Conservation (phyloP, 30 jellyfish, hydroid and myxozoan genomes). For the Rhopilema esculentum region DNA sequence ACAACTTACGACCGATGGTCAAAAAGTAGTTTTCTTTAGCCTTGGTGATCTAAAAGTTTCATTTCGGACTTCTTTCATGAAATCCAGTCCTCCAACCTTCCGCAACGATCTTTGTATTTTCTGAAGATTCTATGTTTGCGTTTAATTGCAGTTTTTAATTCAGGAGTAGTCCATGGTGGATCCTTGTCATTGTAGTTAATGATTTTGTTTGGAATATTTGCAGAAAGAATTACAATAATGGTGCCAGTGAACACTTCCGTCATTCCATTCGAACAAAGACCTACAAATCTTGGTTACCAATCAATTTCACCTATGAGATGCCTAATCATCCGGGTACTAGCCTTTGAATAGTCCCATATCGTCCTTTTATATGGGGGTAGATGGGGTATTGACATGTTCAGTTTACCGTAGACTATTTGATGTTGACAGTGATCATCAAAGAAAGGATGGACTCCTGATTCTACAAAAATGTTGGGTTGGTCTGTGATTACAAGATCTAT, state of each 20-base stretch:
- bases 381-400: conserved; percentile 6
- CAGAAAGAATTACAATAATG: background rate
- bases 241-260: conserved; percentile 37
- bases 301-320: background rate
- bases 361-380: conserved; percentile 47
- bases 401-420: conserved; percentile 24
- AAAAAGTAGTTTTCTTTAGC: conserved; percentile 48
- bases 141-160: conserved; percentile 35
- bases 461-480: conserved; percentile 53
- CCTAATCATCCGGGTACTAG: conserved; percentile 4
- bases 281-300: conserved; percentile 28
- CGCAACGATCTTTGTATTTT: conserved; percentile 36
- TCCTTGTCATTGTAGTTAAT: conserved; percentile 39
- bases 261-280: conserved; percentile 38
- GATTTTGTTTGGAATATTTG: conserved; percentile 46
- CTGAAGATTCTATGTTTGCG: conserved; percentile 56
- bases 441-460: conserved; percentile 66
- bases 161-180: conserved; percentile 68
- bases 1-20: conserved; percentile 47
- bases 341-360: conserved; percentile 37
- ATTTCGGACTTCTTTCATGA: conserved; percentile 21
- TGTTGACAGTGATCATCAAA: conserved; percentile 52
- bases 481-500: conserved; percentile 59
- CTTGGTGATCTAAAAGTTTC: conserved; percentile 6
- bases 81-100: conserved; percentile 44